Percentiles rank a stretch among this genome's conserved stretches.
Conservation (phyloP, 23 tunicate genomes). For the Oikopleura vanhoeffeni region DNA sequence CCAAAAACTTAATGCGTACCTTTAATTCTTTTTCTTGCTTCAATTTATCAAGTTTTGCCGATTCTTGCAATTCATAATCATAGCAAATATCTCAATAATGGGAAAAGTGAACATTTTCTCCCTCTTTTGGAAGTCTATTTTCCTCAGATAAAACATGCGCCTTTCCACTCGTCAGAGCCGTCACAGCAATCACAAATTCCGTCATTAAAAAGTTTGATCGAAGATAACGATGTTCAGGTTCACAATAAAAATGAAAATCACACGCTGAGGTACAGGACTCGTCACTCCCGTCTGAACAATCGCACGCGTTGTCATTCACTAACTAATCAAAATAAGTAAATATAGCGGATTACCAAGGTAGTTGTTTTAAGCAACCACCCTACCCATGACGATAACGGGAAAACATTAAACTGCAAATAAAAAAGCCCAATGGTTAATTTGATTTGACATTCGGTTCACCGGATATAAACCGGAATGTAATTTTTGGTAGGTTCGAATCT, state of each 20-base stretch:
- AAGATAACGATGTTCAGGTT: conserved; percentile 42
- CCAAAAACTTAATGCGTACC: background rate
- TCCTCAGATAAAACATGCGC: background rate
- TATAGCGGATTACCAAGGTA: no score
- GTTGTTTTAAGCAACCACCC: no score
- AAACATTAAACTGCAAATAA: no score
- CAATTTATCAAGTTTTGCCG: background rate
- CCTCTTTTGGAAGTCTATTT: background rate
- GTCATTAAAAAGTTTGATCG: background rate
- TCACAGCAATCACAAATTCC: conserved; percentile 11
- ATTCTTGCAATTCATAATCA: conserved; percentile 1
- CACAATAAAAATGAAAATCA: conserved; percentile 50
- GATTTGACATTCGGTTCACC: no score
- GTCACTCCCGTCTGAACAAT: conserved; percentile 9
- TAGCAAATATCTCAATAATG: background rate
- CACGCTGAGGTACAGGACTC: conserved; percentile 13
- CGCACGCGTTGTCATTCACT: conserved; percentile 2
- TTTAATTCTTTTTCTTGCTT: background rate
- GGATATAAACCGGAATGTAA: no score
- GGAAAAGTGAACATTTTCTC: background rate
- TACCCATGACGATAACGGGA: no score
- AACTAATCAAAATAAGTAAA: no score
- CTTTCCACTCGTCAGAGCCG: conserved; percentile 3
- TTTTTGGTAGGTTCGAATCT: no score
- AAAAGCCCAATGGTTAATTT: no score